These are phyloP conservation scores for Ginglymostoma cirratum DNA, from an alignment of 2,113 vertebrate genomes.

Conservation along the genomic window DNA sequence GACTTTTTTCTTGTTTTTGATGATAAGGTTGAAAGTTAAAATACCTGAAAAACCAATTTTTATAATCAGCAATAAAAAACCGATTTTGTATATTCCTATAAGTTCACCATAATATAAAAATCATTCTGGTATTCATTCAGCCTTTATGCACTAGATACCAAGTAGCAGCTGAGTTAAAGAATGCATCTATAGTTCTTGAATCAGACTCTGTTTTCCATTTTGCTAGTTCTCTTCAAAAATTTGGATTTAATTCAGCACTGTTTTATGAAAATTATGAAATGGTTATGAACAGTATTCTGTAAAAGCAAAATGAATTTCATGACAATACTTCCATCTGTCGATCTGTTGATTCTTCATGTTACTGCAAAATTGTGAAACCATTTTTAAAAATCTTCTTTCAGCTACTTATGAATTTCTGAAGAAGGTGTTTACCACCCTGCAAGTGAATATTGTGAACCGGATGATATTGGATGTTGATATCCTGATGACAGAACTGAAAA, in stretches of 20 bases:
- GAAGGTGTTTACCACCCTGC: not conserved
- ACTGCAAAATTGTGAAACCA: too few species aligned
- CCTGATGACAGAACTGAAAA: constrained; percentile 35
- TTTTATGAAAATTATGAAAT: not conserved
- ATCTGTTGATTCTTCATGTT: not conserved
- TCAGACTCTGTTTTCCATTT: not conserved
- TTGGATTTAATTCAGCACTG: not conserved
- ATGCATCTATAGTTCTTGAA: not conserved
- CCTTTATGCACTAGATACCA: not conserved
- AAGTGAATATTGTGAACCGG: not conserved
- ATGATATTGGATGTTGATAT: constrained; percentile 31
- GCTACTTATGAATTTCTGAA: not conserved
- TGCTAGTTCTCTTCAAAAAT: not conserved
- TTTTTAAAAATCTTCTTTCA: not conserved
- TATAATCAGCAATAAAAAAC: not conserved
- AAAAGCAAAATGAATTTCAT: not conserved
- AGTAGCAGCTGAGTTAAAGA: not conserved
- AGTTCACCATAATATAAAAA: not conserved
- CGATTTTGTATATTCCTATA: not conserved
- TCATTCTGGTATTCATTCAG: not conserved
- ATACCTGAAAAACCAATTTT: not conserved
- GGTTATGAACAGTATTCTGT: not conserved
- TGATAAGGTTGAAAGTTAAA: not conserved
- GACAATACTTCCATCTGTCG: not conserved
- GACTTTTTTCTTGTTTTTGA: not conserved